Percentiles rank a stretch among this genome's conserved stretches.
These are phyloP conservation scores for Ariolimax columbianus DNA, from an alignment of 2,888 invertebrate genomes.

Conservation along the genomic window DNA sequence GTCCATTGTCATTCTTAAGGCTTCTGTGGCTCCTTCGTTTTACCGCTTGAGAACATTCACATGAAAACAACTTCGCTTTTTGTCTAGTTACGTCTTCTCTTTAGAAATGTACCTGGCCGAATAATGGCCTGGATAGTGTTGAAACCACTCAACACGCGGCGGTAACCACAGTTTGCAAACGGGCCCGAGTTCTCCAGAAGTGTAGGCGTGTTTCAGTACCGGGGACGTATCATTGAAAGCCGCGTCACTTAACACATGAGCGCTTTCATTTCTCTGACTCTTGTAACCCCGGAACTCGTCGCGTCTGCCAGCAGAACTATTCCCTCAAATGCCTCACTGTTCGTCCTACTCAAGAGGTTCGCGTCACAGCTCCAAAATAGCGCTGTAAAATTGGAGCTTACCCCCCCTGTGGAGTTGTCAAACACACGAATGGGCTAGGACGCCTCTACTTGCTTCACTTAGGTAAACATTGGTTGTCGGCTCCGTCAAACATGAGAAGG, in stretches of 20 bases:
- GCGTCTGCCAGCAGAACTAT: constrained; percentile 5
- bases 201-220: constrained; percentile 26
- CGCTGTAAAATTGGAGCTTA: constrained; percentile 31
- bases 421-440: not conserved
- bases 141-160: not conserved
- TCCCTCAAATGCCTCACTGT: not conserved
- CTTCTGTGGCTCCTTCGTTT: not conserved
- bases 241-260: constrained; percentile 7
- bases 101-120: not conserved
- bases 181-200: not conserved
- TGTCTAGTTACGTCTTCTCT: not conserved
- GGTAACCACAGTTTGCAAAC: not conserved
- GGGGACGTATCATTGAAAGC: constrained; percentile 28
- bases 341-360: not conserved
- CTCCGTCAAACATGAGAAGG: not conserved
- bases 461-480: constrained; percentile 19
- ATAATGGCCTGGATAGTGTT: not conserved
- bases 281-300: not conserved
- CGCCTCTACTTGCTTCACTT: not conserved
- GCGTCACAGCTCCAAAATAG: constrained; percentile 4
- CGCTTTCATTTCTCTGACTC: not conserved
- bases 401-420: not conserved
- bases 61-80: not conserved
- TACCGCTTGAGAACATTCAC: not conserved
- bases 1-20: not conserved